Percentiles rank a stretch among this genome's conserved stretches.
Evolutionary conservation across 2,888 invertebrate genomes (phyloP).

Genomic region (Polietes domitor): DNA sequence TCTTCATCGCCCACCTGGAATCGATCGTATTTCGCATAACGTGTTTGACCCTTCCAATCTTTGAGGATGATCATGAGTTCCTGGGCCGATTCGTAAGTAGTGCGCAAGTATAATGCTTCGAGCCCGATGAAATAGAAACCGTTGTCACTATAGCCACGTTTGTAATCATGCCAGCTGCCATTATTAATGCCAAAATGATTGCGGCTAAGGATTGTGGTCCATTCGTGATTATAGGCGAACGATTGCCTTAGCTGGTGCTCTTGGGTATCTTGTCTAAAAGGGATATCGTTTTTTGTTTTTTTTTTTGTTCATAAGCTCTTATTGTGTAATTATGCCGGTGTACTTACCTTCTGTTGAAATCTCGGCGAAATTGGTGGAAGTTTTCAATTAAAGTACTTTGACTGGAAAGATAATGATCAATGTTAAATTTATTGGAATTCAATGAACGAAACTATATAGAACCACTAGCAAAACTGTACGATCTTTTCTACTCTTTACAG

Average conservation of each 20-base stretch:
- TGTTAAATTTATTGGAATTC: too few species aligned
- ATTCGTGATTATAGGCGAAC: neutral
- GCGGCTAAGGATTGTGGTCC: neutral
- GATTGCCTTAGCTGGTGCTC: neutral
- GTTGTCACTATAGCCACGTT: neutral
- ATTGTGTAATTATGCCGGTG: too few species aligned
- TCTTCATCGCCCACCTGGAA: constrained; percentile 8
- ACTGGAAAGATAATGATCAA: too few species aligned
- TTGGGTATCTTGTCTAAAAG: neutral
- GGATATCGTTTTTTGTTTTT: too few species aligned
- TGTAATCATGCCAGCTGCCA: neutral
- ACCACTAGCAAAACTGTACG: too few species aligned
- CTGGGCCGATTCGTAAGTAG: neutral
- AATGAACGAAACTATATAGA: too few species aligned
- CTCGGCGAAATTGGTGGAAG: too few species aligned
- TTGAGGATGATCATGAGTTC: neutral
- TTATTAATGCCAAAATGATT: neutral
- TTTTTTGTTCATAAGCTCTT: too few species aligned
- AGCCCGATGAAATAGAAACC: neutral
- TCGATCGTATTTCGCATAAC: constrained; percentile 12
- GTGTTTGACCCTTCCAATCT: neutral
- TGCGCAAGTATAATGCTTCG: neutral
- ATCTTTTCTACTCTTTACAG: too few species aligned
- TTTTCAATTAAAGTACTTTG: neutral
- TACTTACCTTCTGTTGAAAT: too few species aligned